Evolutionary conservation across 1,140 invertebrate genomes (phyloP), one percentile per base, ranked within the genome.

Genomic region (Bombus picipes): DNA sequence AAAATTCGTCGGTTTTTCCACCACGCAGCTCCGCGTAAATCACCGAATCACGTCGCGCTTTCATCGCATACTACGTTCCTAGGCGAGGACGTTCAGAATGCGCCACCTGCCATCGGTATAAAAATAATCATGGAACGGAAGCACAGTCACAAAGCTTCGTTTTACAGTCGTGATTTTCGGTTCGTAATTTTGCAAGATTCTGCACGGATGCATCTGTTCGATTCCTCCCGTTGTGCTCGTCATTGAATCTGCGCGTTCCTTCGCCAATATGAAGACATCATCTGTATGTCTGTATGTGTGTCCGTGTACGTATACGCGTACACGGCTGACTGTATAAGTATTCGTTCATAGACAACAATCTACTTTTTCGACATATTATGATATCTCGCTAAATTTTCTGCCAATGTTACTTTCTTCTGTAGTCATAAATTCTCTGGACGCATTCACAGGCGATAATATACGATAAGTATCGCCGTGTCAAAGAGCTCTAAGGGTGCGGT

Each of bases 1-100:
- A 62, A 79, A 84, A 79, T 79, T 84, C 47, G 66, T 78, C 65
- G 82, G 82, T 84, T 84, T 84, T 84, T 78, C 82, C 81, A 41
- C 32, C 39, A 8, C 59, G 41, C 47, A 43, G n/a, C 25, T 1
- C 1, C 47, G 57, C 41, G 66, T 78, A 71, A 71, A 84, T 84
- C 82, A 84, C 37, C 43, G 65, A 59, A 77, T 77, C 73, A 37
- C 39, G 53, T 28, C 65, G 22, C 22, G 32, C 22, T 75, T 13
- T 34, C 65, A 22, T 22, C 72, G 34, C 8, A 53, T 22, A 6
- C 47, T 53, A 53, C 47, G 47, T 53, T 53, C 47, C 47, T 8
- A 53, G 18, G 47, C 47, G 47, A 53, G 18, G 47, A 22, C 18
- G 47, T 53, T 22, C 47, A 8, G 47, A 6, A 53, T 53, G 47